These are phyloP conservation scores for Typhlichthys subterraneus DNA, from an alignment of 2,797 vertebrate genomes.

Conservation along the genomic window DNA sequence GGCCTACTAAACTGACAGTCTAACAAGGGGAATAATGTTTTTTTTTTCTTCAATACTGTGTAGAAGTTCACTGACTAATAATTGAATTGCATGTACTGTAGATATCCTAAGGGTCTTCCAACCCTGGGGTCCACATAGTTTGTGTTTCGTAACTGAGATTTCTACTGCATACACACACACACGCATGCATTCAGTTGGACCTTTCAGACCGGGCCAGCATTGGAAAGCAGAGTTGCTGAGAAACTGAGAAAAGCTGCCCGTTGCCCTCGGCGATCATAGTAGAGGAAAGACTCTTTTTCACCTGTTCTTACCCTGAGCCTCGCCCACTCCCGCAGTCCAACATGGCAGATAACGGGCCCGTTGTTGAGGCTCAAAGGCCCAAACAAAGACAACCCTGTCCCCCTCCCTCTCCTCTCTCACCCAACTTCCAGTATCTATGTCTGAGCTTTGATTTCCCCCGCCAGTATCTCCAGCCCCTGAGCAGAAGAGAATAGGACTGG, in stretches of 20 bases:
- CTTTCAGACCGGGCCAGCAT: constrained; percentile 74
- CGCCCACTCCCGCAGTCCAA: constrained; percentile 51
- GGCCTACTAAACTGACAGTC: too few relatives aligned
- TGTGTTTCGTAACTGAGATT: constrained; percentile 1
- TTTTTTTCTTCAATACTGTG: too few relatives aligned
- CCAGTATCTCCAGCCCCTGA: constrained; percentile 65
- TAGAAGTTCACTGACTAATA: too few relatives aligned
- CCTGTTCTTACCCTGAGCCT: constrained; percentile 16
- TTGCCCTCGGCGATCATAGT: constrained; percentile 69
- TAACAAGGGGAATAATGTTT: too few relatives aligned
- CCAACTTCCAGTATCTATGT: constrained; percentile 49
- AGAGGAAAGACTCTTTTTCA: constrained; percentile 68
- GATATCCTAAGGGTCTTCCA: too few relatives aligned
- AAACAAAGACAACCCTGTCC: constrained; percentile 82
- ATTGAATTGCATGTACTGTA: too few relatives aligned
- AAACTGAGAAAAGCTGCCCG: constrained; percentile 53
- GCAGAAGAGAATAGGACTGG: constrained; percentile 55
- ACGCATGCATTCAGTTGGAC: constrained; percentile 36
- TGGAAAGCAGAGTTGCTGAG: constrained; percentile 81
- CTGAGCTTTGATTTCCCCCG: constrained; percentile 75
- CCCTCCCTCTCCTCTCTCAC: constrained; percentile 24
- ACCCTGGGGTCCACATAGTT: not conserved
- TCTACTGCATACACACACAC: constrained; percentile 18
- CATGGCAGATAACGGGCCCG: constrained; percentile 72
- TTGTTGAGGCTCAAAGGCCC: constrained; percentile 67